Conservation (phyloP, 2,888 invertebrate genomes). For the Athripsodes cinereus region DNA sequence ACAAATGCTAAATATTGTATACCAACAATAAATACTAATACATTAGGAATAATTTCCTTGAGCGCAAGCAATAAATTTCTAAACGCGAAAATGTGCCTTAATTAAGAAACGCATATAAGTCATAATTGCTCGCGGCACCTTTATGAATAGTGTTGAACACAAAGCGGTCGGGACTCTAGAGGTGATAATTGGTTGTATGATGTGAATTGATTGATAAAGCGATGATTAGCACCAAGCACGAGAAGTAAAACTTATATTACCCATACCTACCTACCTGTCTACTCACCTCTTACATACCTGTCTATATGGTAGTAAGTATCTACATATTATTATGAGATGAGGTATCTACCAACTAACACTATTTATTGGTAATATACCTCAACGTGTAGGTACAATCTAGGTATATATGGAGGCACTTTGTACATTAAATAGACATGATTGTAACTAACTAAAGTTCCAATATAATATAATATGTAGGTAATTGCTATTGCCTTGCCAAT, state of each 20-base stretch:
- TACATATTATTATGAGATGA: no score
- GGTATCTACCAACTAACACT: no score
- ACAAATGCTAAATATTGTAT: neutral
- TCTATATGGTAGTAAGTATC: no score
- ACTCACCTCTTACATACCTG: no score
- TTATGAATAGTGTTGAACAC: neutral
- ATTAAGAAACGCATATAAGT: conserved; percentile 6
- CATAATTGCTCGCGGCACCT: conserved; percentile 11
- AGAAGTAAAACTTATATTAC: neutral
- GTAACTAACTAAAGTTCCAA: no score
- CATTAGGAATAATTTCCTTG: neutral
- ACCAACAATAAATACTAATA: neutral
- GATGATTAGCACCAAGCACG: conserved; percentile 13
- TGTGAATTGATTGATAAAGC: conserved; percentile 12
- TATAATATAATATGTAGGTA: no score
- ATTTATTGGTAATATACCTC: no score
- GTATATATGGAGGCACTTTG: no score
- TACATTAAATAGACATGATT: no score
- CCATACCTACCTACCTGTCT: no score
- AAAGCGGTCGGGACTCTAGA: neutral
- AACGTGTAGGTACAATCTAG: no score
- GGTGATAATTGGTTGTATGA: conserved; percentile 12
- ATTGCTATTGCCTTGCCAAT: no score
- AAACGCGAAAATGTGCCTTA: conserved; percentile 7
- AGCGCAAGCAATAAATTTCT: neutral